A percentile compares a stretch with the other conserved stretches of the same genome.
Evolutionary conservation across 35 echinoderm and acorn worm genomes (phyloP).

Genomic region (Ophioderma brevispina): DNA sequence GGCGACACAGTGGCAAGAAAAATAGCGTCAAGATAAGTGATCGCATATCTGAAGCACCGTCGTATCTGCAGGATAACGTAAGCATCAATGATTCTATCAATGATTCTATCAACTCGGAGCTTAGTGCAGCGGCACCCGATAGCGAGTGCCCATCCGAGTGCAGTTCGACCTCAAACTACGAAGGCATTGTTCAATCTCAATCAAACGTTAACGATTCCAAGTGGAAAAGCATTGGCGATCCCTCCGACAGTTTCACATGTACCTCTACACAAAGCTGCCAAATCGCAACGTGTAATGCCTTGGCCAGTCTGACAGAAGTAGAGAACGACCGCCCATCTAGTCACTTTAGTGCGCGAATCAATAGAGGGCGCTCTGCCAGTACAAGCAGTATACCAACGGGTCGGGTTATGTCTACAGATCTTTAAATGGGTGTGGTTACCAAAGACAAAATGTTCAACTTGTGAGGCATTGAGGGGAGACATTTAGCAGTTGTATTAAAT

Average conservation of each 20-base stretch:
- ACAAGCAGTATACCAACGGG: constrained; percentile 6
- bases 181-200: constrained; percentile 12
- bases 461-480: too few species aligned
- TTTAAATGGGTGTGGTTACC: not conserved
- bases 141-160: constrained; percentile 71
- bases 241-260: not conserved
- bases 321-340: constrained; percentile 78
- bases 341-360: constrained; percentile 20
- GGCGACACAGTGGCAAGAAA: constrained; percentile 55
- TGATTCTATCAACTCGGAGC: constrained; percentile 80
- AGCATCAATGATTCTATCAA: constrained; percentile 66
- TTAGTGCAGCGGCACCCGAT: constrained; percentile 71
- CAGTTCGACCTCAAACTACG: constrained; percentile 50
- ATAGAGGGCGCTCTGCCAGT: constrained; percentile 29
- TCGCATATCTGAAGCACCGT: constrained; percentile 57
- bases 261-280: not conserved
- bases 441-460: too few species aligned
- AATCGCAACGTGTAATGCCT: constrained; percentile 23
- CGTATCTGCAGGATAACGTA: constrained; percentile 16
- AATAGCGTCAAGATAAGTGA: constrained; percentile 82
- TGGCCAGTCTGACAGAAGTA: constrained; percentile 60
- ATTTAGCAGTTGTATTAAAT: too few species aligned
- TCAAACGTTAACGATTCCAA: not conserved
- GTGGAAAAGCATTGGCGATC: not conserved
- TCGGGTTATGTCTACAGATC: not conserved